Conservation (phyloP, 2,888 invertebrate species). For the Notocelia uddmanniana region DNA sequence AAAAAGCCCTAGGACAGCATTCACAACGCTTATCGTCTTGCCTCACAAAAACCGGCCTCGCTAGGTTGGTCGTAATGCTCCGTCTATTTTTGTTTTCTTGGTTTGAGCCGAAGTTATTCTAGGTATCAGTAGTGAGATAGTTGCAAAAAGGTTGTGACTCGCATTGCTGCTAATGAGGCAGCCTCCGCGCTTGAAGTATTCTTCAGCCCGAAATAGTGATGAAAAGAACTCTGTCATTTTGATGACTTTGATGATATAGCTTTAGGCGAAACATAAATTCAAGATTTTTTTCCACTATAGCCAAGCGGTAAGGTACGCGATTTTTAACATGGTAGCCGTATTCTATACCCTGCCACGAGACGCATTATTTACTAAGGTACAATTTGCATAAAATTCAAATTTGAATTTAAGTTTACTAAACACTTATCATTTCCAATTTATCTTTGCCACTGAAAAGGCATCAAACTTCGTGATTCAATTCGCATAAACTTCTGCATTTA, state of each 20-base stretch:
- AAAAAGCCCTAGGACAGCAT: no score
- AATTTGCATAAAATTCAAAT: background rate
- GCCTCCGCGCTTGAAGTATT: background rate
- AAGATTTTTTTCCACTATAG: background rate
- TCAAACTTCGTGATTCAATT: slow-evolving; percentile 3
- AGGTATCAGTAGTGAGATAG: background rate
- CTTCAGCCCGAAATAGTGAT: background rate
- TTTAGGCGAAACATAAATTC: background rate
- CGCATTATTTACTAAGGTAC: background rate
- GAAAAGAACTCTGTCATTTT: background rate
- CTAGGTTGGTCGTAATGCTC: no score
- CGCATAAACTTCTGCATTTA: background rate
- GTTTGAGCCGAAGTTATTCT: background rate
- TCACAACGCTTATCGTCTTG: no score
- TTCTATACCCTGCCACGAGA: no score
- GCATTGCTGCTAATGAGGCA: background rate
- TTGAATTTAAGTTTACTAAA: background rate
- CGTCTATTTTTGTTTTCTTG: no score
- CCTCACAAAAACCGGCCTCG: no score
- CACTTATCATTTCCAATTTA: background rate
- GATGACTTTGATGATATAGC: no score
- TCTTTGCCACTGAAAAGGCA: background rate
- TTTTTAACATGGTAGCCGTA: no score
- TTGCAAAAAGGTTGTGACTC: background rate
- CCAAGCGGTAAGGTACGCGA: no score